Evolutionary conservation across 1,140 invertebrate species (phyloP).

Genomic region (Dreissena rostriformis): DNA sequence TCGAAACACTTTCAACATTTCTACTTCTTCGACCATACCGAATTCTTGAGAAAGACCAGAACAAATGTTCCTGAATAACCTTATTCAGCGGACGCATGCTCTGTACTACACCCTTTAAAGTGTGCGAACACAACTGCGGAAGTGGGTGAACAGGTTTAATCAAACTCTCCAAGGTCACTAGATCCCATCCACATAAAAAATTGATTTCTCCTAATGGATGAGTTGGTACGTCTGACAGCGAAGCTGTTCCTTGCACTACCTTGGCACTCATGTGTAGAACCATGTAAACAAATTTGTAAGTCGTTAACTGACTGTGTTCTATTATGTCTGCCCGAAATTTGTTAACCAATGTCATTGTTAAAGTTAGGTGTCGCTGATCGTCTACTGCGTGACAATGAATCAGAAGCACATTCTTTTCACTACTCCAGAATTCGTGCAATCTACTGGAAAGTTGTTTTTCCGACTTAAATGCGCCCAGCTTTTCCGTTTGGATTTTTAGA

Average conservation of each 20-base stretch:
- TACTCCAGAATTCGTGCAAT: slow-evolving; percentile 60
- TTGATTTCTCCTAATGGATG: slow-evolving; percentile 38
- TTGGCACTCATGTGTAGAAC: background rate
- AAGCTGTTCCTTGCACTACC: background rate
- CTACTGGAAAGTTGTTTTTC: slow-evolving; percentile 63
- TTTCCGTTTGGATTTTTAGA: slow-evolving; percentile 44
- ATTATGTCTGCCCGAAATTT: slow-evolving; percentile 13
- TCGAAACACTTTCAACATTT: slow-evolving; percentile 47
- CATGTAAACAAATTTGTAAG: background rate
- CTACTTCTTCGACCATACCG: slow-evolving; percentile 52
- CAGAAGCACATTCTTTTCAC: slow-evolving; percentile 46
- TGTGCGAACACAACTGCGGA: slow-evolving; percentile 13
- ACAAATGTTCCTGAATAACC: slow-evolving; percentile 52
- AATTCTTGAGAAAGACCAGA: slow-evolving; percentile 68
- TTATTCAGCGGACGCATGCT: slow-evolving; percentile 40
- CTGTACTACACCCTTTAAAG: slow-evolving; percentile 46
- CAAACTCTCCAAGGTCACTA: slow-evolving; percentile 61
- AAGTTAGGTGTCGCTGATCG: slow-evolving; percentile 59
- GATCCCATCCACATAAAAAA: slow-evolving; percentile 61
- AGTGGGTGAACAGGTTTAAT: slow-evolving; percentile 46
- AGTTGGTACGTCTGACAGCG: slow-evolving; percentile 5
- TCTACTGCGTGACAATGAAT: slow-evolving; percentile 59
- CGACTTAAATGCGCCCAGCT: slow-evolving; percentile 64
- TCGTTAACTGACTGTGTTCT: background rate
- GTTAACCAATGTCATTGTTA: slow-evolving; percentile 62